A percentile compares a stretch with the other conserved stretches of the same genome.
These are phyloP conservation scores for Todiramphus saurophagus DNA, from an alignment of 2,113 vertebrate genomes.

Conservation along the genomic window DNA sequence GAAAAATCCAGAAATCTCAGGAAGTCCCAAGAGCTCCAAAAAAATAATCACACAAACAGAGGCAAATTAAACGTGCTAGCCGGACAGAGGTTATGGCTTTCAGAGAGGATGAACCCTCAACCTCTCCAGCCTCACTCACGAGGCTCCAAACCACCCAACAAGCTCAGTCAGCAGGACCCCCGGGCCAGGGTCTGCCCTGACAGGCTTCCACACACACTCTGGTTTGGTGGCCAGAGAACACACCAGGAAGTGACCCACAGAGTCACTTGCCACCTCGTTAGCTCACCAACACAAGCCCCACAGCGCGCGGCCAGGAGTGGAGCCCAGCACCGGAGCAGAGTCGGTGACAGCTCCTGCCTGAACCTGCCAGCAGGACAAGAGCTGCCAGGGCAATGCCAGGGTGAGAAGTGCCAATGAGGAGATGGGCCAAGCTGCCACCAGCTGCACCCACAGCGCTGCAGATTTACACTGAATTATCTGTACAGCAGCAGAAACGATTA, in stretches of 20 bases:
- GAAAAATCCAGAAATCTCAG: not conserved
- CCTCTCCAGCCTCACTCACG: accelerated
- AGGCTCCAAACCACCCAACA: not conserved
- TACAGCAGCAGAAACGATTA: not conserved
- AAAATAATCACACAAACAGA: not conserved
- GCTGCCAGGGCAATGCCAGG: not conserved
- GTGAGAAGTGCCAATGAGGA: not conserved
- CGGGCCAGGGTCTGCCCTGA: not conserved
- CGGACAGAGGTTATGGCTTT: accelerated
- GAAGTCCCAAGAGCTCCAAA: not conserved
- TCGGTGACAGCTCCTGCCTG: not conserved
- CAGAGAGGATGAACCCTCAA: not conserved
- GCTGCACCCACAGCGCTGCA: not conserved
- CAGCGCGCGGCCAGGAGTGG: not conserved
- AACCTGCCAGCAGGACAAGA: not conserved
- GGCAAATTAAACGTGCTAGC: accelerated
- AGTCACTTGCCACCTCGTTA: not conserved
- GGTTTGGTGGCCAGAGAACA: not conserved
- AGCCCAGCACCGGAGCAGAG: not conserved
- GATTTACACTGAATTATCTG: not conserved
- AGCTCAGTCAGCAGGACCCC: accelerated
- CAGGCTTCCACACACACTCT: not conserved
- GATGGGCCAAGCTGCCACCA: not conserved
- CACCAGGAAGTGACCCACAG: not conserved
- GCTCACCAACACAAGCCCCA: not conserved